Base-by-base conservation (phyloP, 1,140 invertebrate species). In the Drosophila pseudoobscura region DNA sequence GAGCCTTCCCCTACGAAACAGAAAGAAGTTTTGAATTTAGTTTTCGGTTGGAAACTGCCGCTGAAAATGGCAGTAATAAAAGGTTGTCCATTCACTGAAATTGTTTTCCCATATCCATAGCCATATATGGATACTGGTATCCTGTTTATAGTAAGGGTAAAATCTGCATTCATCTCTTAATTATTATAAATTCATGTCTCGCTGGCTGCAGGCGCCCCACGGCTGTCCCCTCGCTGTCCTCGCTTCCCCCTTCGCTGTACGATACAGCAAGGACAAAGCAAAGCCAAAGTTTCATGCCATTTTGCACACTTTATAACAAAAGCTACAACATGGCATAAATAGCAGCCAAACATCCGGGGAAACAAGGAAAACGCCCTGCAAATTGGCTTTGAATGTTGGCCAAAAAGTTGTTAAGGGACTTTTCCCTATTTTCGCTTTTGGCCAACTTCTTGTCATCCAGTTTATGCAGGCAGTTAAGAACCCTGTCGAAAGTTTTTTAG, bases 311-410 rank as follows among this genome's bases (percentile, higher is more conserved):
- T 43, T 35, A 61, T 20, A 61, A 58, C n/a, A 43, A n/a, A n/a
- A 15, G 31, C 53, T 41, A 24, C 52, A 58, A 47, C 61, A 61
- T 39, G 35, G 35, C 35, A 39, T 39, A 39, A 39, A 39, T 39
- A 39, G 35, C 35, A 39, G 4, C 35, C 11, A 39, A 39, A 39
- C 35, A 39, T 39, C 4, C 11, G 11, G 4, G 3, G 20, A 41
- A 43, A 41, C 35, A 26, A 24, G 15, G 20, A 44, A 53, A 58
- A 39, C 43, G n/a, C 11, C 22, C 20, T 55, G 39, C 44, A 78
- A 73, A 72, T 62, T 78, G 69, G 44, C 45, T 69, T 78, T 56
- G 45, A 74, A 78, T 78, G 75, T 68, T 78, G 46, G 49, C 39
- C 58, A 78, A 61, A 76, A 75, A 51, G 61, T 55, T 45, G 29